Evolutionary conservation across 2,888 invertebrate species (phyloP).

Genomic region (Phyllotreta striolata): DNA sequence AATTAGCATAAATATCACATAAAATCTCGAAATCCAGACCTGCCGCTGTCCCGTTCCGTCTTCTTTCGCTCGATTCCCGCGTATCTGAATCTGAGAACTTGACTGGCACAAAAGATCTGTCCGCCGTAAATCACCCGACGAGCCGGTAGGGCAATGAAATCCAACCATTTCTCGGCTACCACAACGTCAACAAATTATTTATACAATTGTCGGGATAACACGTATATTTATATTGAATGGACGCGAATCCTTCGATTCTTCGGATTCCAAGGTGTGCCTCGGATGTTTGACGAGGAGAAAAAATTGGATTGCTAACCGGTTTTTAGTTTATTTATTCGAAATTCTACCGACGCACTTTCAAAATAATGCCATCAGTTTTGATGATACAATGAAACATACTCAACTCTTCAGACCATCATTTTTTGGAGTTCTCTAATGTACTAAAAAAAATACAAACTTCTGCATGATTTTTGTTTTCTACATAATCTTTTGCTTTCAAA

Average conservation of each 20-base stretch:
- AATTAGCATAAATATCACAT: conserved; percentile 63
- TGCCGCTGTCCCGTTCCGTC: conserved; percentile 43
- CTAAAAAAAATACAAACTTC: no score
- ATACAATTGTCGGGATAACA: conserved; percentile 37
- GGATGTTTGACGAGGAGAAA: no score
- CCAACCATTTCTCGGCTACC: conserved; percentile 43
- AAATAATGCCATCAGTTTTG: no score
- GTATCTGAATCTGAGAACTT: conserved; percentile 46
- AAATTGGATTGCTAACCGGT: no score
- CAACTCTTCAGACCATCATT: no score
- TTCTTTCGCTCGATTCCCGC: conserved; percentile 12
- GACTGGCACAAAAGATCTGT: conserved; percentile 61
- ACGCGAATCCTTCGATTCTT: conserved; percentile 10
- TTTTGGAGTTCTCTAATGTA: no score
- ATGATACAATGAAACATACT: no score
- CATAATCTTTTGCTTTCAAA: no score
- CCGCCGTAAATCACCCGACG: conserved; percentile 58
- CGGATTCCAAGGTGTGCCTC: not conserved
- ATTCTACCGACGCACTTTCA: no score
- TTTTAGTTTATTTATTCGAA: no score
- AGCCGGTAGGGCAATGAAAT: conserved; percentile 40
- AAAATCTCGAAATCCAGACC: conserved; percentile 53
- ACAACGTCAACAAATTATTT: conserved; percentile 45
- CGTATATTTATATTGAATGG: conserved; percentile 15
- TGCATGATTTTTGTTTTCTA: no score